These are phyloP conservation scores for Hippocampus comes DNA, from an alignment of 2,113 vertebrate genomes.

Conservation along the genomic window DNA sequence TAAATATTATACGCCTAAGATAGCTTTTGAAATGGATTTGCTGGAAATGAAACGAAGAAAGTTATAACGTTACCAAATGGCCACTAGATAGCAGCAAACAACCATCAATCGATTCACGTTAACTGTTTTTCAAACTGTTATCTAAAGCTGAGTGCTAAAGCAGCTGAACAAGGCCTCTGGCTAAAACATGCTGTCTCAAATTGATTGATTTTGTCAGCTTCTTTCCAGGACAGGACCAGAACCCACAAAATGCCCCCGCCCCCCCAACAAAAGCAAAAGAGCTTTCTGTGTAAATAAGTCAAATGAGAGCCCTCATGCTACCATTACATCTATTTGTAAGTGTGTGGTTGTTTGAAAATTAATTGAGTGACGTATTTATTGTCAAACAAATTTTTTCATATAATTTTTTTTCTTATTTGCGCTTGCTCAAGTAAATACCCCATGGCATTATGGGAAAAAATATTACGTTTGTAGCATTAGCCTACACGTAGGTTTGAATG, in stretches of 20 bases:
- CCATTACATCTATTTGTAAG: no score
- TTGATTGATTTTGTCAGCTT: not conserved
- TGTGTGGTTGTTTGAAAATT: no score
- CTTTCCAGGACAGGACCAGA: not conserved
- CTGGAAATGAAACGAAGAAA: not conserved
- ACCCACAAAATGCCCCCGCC: not conserved
- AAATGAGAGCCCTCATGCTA: not conserved
- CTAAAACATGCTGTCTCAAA: not conserved
- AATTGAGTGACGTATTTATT: no score
- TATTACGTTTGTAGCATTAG: no score
- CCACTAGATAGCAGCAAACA: slow-evolving; percentile 35
- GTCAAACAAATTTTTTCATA: no score
- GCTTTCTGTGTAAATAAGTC: not conserved
- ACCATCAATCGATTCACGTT: not conserved
- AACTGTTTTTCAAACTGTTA: not conserved
- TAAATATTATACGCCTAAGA: not conserved
- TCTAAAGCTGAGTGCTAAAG: not conserved
- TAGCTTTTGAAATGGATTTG: not conserved
- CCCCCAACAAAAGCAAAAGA: not conserved
- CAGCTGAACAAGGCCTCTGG: not conserved
- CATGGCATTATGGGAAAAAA: no score
- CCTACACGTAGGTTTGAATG: no score
- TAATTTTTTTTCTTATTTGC: no score
- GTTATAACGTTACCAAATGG: slow-evolving; percentile 3
- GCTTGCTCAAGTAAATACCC: no score